Evolutionary conservation across 2,113 vertebrate genomes (phyloP), one percentile per base, ranked within the genome.

Genomic region (Gallinago jamesoni): DNA sequence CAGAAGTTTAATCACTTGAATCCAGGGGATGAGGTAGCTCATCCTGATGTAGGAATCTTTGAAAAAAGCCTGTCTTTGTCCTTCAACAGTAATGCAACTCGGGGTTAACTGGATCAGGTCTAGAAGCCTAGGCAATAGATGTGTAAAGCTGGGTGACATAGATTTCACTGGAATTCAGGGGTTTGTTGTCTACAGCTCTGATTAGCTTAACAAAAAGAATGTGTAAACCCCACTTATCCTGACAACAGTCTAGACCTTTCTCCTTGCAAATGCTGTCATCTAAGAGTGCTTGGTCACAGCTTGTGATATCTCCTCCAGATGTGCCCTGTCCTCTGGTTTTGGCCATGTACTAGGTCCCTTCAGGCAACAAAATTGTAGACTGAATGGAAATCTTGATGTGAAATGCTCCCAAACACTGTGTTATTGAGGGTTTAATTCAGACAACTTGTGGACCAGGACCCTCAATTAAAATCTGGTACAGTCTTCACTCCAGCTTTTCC

Each of bases 181-280:
- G 3, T 89, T 53, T 50, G 7, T 25, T 62, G 11, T 9, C 13
- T 16, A 19, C 17, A 63, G 19, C 28, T 73, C 17, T 57, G 63
- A 53, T 16, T 41, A 35, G 8, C 2, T 43, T 37, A 80, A 45
- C 24, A 91, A 27, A 70, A 81, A 59, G 21, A 7, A 18, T 11
- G 0, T 0, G 8, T 48, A 55, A 52, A 22, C 80, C 19, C 10
- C 19, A 4, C 12, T 31, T n/a, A 6, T 37, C 45, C 41, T 35
- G 23, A 19, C 41, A 6, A 23, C n/a, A 45, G 7, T 30, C 35
- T n/a, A 53, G 45, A 76, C 14, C 43, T 33, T 80, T n/a, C 16
- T 31, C 24, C 35, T 27, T 16, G 39, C 10, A 10, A 48, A 4
- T 33, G 24, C 5, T 62, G 14, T 62, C 28, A 21, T 11, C 31